Evolutionary conservation across 2,113 vertebrate genomes (phyloP), one percentile per base, ranked within the genome.

Genomic region (Pseudolaguvia tuberculata): DNA sequence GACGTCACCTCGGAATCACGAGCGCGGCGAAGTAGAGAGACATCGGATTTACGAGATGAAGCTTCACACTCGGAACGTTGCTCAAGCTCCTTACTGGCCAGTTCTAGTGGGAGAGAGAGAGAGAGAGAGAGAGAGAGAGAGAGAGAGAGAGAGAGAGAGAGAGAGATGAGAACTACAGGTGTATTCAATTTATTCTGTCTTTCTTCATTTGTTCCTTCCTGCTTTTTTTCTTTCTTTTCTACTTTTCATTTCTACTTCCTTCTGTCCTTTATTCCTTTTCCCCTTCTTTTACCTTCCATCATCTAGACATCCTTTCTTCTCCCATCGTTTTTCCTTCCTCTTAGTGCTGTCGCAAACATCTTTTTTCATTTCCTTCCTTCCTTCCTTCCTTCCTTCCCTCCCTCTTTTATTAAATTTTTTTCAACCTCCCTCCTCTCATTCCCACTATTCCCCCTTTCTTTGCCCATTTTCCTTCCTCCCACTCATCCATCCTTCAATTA

Each of bases 31-130:
- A 76, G 63, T 56, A 74, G 50, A 20, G 42, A 73, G 68, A 77
- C 56, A 3, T 80, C 79, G 7, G 78, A 11, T 47, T 79, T 82
- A 11, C 31, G 66, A 8, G 50, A 57, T 20, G 58, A 50, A n/a
- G 56, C 72, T 20, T 84, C 79, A 15, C 61, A 73, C 48, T 75
- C 70, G 1, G 66, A 79, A 8, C 62, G 77, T 55, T 70, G 76
- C 67, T 85, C 82, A 23, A 42, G 70, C 56, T 81, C 71, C 75
- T 84, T 83, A 61, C 67, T 81, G 53, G 76, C 82, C 75, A 81
- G 58, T 35, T 86, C 85, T 86, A 61, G 23, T 56, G 21, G 6
- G 31, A 35, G 31, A 6, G 13, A 25, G 17, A n/a, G 52, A 79
- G 66, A 75, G 11, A 51, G 31, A 35, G 21, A 62, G 66, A 29